A percentile compares a stretch with the other conserved stretches of the same genome.
phyloP scores from a whole-genome alignment of 2,888 invertebrate genomes.

The Folsomia candida region DNA sequence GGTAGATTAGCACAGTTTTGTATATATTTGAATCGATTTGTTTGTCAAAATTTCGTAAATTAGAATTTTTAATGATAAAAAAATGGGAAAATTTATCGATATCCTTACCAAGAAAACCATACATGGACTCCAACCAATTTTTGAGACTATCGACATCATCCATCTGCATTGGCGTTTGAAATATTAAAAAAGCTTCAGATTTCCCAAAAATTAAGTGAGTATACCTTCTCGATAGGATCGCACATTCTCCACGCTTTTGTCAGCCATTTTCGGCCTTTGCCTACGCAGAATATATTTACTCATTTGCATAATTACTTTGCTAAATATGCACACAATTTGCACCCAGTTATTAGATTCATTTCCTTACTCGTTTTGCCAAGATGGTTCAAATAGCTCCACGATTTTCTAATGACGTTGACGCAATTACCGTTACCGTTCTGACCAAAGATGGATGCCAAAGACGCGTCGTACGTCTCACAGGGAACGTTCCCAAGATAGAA shows the following conservation, averaged over 20 bases:
- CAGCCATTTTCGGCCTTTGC: constrained; percentile 68
- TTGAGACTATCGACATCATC: constrained; percentile 62
- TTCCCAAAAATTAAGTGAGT: too few species aligned
- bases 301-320: too few species aligned
- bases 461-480: constrained; percentile 72
- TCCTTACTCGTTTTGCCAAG: constrained; percentile 59
- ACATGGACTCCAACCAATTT: constrained; percentile 69
- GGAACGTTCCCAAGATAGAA: constrained; percentile 72
- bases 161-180: too few species aligned
- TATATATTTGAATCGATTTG: too few species aligned
- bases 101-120: constrained; percentile 70
- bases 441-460: constrained; percentile 73
- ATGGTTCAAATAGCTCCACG: constrained; percentile 70
- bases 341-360: too few species aligned
- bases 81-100: too few species aligned
- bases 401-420: constrained; percentile 67
- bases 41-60: too few species aligned
- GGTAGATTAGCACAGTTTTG: too few species aligned
- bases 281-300: too few species aligned
- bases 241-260: constrained; percentile 74
- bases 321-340: background rate
- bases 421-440: constrained; percentile 63
- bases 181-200: too few species aligned
- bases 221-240: constrained; percentile 64
- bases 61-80: too few species aligned